Base-by-base conservation (phyloP, 1,140 invertebrate species). In the Aplysia californica region DNA sequence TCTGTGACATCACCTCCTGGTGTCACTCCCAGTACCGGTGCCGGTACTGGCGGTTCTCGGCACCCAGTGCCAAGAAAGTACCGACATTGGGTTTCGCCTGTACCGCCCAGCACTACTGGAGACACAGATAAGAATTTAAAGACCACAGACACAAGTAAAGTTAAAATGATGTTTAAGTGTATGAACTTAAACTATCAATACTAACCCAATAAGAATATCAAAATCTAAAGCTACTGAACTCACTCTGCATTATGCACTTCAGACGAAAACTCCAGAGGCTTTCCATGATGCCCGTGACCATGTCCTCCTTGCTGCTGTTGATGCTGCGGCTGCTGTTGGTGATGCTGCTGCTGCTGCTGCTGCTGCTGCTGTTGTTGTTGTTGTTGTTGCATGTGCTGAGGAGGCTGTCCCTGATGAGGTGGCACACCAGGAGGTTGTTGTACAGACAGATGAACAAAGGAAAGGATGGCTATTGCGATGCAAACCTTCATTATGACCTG, bases 171-270 rank as follows among this genome's bases (percentile, higher is more conserved):
- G 50, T 4, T 23, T 23, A 3, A 4, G 21, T 59, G 21, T 36
- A 59, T 20, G 21, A 10, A 26, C 3, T 21, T 29, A 61, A 64
- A 26, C 20, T 33, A 15, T 35, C 15, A 29, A n/a, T n/a, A 5
- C 26, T 38, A 33, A 26, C 15, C 20, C 18, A 64, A 38, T 67
- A 88, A 88, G 21, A 66, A 75, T 75, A 23, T 67, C 70, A 68
- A 74, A 38, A 20, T n/a, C n/a, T n/a, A n/a, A n/a, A n/a, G n/a
- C n/a, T n/a, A n/a, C n/a, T n/a, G 23, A 35, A 78, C 80, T 82
- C 71, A 85, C 84, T 82, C 81, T 36, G 81, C 80, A 76, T 85
- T 82, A 76, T 84, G 84, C 29, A 83, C 75, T 26, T 80, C 80
- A 29, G 76, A 70, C 26, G 76, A 61, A 59, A 81, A 79, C 39